Percentiles rank a stretch among this genome's conserved stretches.
phyloP scores from a whole-genome alignment of 2,888 invertebrate genomes.

The Drosophila mayaguana region DNA sequence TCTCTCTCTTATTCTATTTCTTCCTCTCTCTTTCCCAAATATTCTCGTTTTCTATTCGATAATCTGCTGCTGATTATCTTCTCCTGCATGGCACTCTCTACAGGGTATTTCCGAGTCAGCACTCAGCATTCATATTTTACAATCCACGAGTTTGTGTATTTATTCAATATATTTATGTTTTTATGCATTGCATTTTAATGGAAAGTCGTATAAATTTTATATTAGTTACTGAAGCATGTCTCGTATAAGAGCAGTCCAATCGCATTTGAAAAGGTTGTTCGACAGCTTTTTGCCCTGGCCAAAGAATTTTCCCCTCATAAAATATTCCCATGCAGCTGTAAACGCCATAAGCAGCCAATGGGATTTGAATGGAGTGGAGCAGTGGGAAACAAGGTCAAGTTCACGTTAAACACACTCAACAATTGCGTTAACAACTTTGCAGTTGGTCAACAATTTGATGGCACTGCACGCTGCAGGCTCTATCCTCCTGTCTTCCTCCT shows the following conservation, averaged over 20 bases:
- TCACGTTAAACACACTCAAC: conserved; percentile 40
- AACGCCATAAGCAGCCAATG: conserved; percentile 9
- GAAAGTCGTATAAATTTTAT: conserved; percentile 1
- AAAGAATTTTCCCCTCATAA: conserved; percentile 1
- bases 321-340: conserved; percentile 7
- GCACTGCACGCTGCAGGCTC: background rate
- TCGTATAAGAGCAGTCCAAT: background rate
- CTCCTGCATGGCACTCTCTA: background rate
- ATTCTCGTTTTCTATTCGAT: too few species aligned
- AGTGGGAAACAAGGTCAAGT: conserved; percentile 37
- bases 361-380: conserved; percentile 17
- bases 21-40: too few species aligned
- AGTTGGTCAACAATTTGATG: conserved; percentile 10
- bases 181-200: background rate
- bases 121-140: too few species aligned
- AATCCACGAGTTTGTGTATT: background rate
- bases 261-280: background rate
- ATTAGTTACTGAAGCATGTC: background rate
- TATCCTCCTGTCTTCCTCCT: background rate
- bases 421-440: conserved; percentile 16
- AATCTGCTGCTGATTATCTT: fast-evolving
- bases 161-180: conserved; percentile 6
- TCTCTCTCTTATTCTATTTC: too few species aligned
- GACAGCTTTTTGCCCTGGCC: background rate
- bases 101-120: background rate